Evolutionary conservation across 2,888 invertebrate genomes (phyloP), one percentile per base, ranked within the genome.

Genomic region (Drosophila anomalata): DNA sequence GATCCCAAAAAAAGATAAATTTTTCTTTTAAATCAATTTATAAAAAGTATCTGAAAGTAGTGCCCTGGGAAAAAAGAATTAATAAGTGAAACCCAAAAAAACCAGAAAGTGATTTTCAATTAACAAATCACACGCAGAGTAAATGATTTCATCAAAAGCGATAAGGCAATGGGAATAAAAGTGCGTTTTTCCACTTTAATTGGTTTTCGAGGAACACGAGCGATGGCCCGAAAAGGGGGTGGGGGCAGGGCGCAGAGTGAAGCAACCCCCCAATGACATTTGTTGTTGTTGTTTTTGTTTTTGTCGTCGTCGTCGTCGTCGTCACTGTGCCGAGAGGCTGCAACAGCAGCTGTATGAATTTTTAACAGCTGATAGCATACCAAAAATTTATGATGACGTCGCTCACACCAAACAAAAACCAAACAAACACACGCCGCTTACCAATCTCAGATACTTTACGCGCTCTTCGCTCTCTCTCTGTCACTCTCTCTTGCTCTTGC

Each of bases 331-430:
- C 9, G 55, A 53, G 50, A 63, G 54, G 53, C 50, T 57, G 41
- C 61, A 55, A 58, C 55, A 75, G 63, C 77, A 79, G 75, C 77
- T 82, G 79, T 82, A 74, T 74, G 69, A 60, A 73, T 80, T 84
- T 79, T 70, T 61, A 84, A 87, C 81, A 81, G 81, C 81, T 81
- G 81, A 81, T 87, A 68, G 71, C 80, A 77, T 79, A 86, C 61
- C 48, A 71, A 44, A 83, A 83, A 81, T 81, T 81, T 83, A 86
- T 83, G 77, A 54, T 66, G 69, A 77, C 58, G 71, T 39, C 56
- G 73, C 48, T 44, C 48, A 65, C 50, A 55, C 55, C 46, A 54
- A 33, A 31, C 24, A 22, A 59, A 17, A 17, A 11, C 8, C 58
- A 9, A 20, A 26, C 42, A 24, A 12, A 51, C 39, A 20, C 17